Percentiles rank a stretch among this genome's conserved stretches.
These are phyloP conservation scores for Takifugu ocellatus DNA, from an alignment of 2,797 vertebrate genomes.

Conservation along the genomic window DNA sequence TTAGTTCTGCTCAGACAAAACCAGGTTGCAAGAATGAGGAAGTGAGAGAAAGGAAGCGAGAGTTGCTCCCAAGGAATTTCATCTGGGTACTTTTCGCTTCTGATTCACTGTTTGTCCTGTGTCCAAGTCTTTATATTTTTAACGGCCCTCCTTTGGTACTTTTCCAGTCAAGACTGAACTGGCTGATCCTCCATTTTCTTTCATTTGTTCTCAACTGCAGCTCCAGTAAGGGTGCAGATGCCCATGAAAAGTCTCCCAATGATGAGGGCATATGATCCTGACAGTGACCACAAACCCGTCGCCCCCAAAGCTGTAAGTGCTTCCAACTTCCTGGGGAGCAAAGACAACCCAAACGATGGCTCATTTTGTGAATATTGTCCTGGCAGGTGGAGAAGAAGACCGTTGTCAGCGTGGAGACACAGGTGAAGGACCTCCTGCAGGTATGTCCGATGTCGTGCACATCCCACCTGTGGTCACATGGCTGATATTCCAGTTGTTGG, in stretches of 20 bases:
- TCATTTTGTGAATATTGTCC: neutral
- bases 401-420: slow-evolving; percentile 74
- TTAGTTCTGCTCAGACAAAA: neutral
- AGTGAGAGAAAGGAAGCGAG: slow-evolving; percentile 26
- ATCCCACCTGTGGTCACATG: neutral
- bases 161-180: neutral
- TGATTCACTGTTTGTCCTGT: too few relatives aligned
- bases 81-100: neutral
- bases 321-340: neutral
- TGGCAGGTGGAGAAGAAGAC: slow-evolving; percentile 56
- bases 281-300: slow-evolving; percentile 5
- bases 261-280: slow-evolving; percentile 34
- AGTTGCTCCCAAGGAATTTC: slow-evolving; percentile 20
- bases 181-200: neutral
- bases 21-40: neutral
- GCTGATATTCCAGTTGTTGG: neutral
- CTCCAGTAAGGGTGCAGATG: slow-evolving; percentile 65
- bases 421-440: slow-evolving; percentile 80
- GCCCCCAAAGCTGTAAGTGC: slow-evolving; percentile 42
- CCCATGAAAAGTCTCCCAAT: slow-evolving; percentile 68
- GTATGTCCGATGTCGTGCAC: slow-evolving; percentile 52
- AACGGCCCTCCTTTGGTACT: too few relatives aligned
- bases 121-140: too few relatives aligned
- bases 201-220: slow-evolving; percentile 1
- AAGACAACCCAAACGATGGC: neutral